Evolutionary conservation across 2,113 vertebrate species (phyloP), one percentile per base, ranked within the genome.

Genomic region (Irena cyanogastra): DNA sequence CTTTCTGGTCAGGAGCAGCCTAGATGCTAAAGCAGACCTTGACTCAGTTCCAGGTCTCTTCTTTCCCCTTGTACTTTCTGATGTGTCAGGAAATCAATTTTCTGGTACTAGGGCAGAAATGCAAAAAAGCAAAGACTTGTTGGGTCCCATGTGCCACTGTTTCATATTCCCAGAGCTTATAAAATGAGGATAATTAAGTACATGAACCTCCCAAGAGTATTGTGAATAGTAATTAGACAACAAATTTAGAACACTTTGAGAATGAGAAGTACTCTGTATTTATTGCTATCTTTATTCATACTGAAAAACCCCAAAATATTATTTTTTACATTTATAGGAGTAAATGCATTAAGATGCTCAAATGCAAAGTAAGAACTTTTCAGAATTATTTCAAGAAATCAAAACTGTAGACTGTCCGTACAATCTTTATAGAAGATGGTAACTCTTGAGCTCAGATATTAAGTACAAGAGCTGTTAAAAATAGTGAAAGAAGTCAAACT

Each of bases 151-250:
- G 13, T 64, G 60, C n/a, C 59, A 66, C 30, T 52, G 23, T 41
- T 86, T 75, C 39, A 20, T 70, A 90, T 49, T 90, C 88, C 76
- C 93, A 87, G 42, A 71, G 52, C 16, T 80, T 90, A 86, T 72
- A 95, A 80, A 80, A 63, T 53, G 30, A 75, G 24, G 60, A 92
- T 92, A 88, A 93, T 96, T 96, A 97, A 94, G 88, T 39, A 93
- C 37, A 93, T 1, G 1, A 60, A 33, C 18, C 30, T 83, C 94
- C 75, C 60, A 91, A 72, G 72, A 53, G 60, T 83, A 77, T 19
- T 63, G 26, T 86, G 85, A 81, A 66, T 75, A 95, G 83, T 96
- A 96, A 94, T 94, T 94, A 92, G 44, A 71, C 72, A 93, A 83
- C 52, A 90, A 88, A 94, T 86, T 60, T 69, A 83, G 64, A 92